Base-by-base conservation (phyloP, 1,140 invertebrate species). In the Wasmannia auropunctata region DNA sequence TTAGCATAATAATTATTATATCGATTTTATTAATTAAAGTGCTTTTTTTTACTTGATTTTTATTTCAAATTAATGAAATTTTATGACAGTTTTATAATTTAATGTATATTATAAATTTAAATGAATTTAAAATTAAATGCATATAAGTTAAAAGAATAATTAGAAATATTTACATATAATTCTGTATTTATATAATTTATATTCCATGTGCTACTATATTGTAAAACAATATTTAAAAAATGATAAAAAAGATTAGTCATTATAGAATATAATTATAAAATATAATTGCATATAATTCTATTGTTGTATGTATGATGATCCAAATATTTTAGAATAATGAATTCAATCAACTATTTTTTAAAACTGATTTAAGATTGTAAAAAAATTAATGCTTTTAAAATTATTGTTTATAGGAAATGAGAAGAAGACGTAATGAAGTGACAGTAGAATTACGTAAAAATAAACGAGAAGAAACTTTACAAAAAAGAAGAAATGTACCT, bases 401-500 rank as follows among this genome's bases (percentile, higher is more conserved):
- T 11, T 34, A 46, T 28, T 56, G 1, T 34, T 84, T 63, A 22
- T 92, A 98, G 98, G 98, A 99, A 96, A 99, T 99, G 98, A 97
- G 99, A 95, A 97, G 99, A 94, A 96, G 98, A 89, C 96, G 99
- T 94, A 99, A 98, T 94, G 99, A 99, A 96, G 98, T 98, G 46
- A 99, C 98, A 83, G 98, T 99, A 8, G 98, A 99, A 95, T 95
- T 99, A 74, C 96, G 99, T 87, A 99, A 99, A 96, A 98, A 98
- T 93, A 99, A 99, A 96, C 97, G 99, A 87, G 99, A 99, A 93
- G 99, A 99, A 95, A 99, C 98, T 28, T 95, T 99, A 89, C 97
- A 98, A 86, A 99, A 99, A 95, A 96, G 98, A 93, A 96, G 99
- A 93, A 99, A 99, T 96, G 98, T 99, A 75, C 98, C 98, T 84